These are phyloP conservation scores for Aphelenchoides bicaudatus DNA, from an alignment of 2,888 invertebrate genomes.

Conservation along the genomic window DNA sequence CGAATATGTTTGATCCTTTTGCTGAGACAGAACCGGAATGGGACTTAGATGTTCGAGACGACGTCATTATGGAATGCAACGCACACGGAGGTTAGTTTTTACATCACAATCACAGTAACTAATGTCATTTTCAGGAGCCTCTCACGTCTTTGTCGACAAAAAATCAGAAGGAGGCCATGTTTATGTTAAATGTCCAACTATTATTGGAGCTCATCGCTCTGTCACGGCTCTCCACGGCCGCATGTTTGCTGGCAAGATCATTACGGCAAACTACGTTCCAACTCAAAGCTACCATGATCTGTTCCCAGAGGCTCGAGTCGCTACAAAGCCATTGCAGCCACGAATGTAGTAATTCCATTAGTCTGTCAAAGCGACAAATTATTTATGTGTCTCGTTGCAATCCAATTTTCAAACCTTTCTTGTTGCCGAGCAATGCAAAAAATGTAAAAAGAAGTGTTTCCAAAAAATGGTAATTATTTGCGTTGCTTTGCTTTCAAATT, in stretches of 20 bases:
- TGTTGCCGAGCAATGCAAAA: too few relatives aligned
- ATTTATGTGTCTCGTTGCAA: too few relatives aligned
- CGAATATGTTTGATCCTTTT: constrained; percentile 96
- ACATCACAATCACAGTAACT: too few relatives aligned
- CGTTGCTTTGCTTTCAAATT: too few relatives aligned
- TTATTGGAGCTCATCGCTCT: constrained; percentile 89
- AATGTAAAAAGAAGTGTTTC: too few relatives aligned
- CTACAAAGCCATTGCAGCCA: constrained; percentile 4
- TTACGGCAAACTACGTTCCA: constrained; percentile 96
- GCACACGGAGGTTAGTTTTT: constrained; percentile 95
- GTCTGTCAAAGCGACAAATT: too few relatives aligned
- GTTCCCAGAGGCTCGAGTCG: constrained; percentile 75
- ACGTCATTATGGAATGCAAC: constrained; percentile 95
- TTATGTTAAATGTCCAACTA: constrained; percentile 95
- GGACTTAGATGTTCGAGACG: constrained; percentile 79
- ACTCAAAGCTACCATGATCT: constrained; percentile 92
- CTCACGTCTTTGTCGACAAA: constrained; percentile 57
- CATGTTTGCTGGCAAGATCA: constrained; percentile 75
- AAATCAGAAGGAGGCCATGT: constrained; percentile 73
- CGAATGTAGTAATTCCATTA: too few relatives aligned
- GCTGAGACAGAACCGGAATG: constrained; percentile 64
- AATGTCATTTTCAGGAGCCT: too few relatives aligned
- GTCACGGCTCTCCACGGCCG: constrained; percentile 93
- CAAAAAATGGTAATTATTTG: too few relatives aligned
- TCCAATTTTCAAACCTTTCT: too few relatives aligned